These are phyloP conservation scores for Andricus grossulariae DNA, from an alignment of 1,140 invertebrate species.

Conservation along the genomic window DNA sequence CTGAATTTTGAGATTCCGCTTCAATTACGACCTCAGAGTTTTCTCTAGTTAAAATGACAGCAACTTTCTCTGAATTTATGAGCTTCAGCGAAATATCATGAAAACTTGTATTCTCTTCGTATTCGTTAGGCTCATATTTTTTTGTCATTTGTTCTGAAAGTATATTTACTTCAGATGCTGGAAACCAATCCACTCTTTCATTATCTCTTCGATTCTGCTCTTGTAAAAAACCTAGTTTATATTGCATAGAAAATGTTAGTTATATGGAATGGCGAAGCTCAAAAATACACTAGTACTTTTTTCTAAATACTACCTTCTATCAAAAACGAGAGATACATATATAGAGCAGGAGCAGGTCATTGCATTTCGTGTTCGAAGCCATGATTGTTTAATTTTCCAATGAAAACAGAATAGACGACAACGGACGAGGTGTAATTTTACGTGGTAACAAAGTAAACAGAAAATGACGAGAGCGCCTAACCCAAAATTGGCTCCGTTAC, in stretches of 20 bases:
- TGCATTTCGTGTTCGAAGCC: too few species aligned
- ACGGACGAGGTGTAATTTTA: too few species aligned
- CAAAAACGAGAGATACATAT: too few species aligned
- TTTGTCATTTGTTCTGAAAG: constrained; percentile 41
- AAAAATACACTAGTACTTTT: neutral
- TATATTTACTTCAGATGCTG: constrained; percentile 57
- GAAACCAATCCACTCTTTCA: constrained; percentile 60
- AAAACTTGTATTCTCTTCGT: constrained; percentile 56
- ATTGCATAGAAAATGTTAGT: constrained; percentile 33
- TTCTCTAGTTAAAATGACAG: constrained; percentile 64
- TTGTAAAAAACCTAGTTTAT: constrained; percentile 44
- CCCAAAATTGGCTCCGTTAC: too few species aligned
- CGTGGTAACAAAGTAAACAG: too few species aligned
- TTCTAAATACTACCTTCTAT: too few species aligned
- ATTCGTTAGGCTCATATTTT: constrained; percentile 48
- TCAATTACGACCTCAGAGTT: constrained; percentile 73
- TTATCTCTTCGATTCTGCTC: constrained; percentile 37
- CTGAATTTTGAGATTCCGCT: constrained; percentile 83
- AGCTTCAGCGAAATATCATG: constrained; percentile 74
- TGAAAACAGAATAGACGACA: too few species aligned
- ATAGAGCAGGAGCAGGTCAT: too few species aligned
- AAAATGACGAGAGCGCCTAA: too few species aligned
- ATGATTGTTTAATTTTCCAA: too few species aligned
- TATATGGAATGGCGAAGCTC: neutral
- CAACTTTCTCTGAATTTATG: constrained; percentile 67